These are phyloP conservation scores for Odontomyia ornata DNA, from an alignment of 2,888 invertebrate genomes.

Conservation along the genomic window DNA sequence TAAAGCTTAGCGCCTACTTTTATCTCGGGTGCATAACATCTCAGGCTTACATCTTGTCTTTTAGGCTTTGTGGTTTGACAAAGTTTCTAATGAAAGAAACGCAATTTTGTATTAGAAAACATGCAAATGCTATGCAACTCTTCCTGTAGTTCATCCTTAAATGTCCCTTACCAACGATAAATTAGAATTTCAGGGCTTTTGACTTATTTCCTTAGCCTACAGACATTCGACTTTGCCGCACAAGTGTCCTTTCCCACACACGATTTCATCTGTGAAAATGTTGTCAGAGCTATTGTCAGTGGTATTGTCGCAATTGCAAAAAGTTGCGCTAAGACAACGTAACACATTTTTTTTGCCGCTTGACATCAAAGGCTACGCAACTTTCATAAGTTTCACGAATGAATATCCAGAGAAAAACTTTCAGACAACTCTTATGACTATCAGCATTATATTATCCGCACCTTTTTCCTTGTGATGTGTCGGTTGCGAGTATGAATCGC, in stretches of 20 bases:
- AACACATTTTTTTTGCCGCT: constrained; percentile 14
- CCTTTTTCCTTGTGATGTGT: neutral
- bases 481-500: neutral
- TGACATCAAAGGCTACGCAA: constrained; percentile 41
- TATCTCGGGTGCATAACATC: neutral
- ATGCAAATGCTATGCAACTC: too few relatives aligned
- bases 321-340: constrained; percentile 22
- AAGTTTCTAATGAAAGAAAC: too few relatives aligned
- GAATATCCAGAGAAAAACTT: constrained; percentile 15
- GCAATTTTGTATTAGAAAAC: too few relatives aligned
- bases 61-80: too few relatives aligned
- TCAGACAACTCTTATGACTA: constrained; percentile 19
- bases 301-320: neutral
- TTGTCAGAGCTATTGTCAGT: constrained; percentile 5
- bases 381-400: constrained; percentile 23
- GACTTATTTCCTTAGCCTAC: constrained; percentile 37
- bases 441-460: constrained; percentile 28
- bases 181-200: constrained; percentile 36
- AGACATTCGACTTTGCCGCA: constrained; percentile 6
- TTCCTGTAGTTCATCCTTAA: neutral
- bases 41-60: too few relatives aligned
- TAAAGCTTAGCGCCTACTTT: neutral
- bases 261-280: constrained; percentile 25
- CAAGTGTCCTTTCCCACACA: neutral
- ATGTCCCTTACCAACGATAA: neutral